These are phyloP conservation scores for Linnaemya vulpina DNA, from an alignment of 2,888 invertebrate genomes.

Conservation along the genomic window DNA sequence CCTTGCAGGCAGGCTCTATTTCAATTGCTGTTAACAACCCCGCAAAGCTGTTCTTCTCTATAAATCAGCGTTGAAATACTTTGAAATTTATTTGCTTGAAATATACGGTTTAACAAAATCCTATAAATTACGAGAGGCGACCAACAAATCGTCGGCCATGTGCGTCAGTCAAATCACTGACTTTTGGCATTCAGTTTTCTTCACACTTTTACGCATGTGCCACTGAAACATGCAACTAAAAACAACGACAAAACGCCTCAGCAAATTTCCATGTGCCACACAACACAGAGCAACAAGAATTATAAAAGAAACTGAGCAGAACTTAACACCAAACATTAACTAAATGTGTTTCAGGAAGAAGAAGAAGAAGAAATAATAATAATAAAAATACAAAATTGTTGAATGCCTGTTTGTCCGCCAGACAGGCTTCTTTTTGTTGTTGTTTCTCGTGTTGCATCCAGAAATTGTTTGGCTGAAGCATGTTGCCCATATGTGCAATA, in stretches of 20 bases:
- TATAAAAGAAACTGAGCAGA: not conserved
- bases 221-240: constrained; percentile 50
- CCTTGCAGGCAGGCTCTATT: not conserved
- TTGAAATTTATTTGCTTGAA: constrained; percentile 53
- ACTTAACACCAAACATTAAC: constrained; percentile 22
- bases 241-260: constrained; percentile 56
- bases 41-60: not conserved
- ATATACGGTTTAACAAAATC: constrained; percentile 44
- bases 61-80: constrained; percentile 22
- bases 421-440: constrained; percentile 27
- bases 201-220: constrained; percentile 71
- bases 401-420: constrained; percentile 43
- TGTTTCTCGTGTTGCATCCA: constrained; percentile 27
- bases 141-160: not conserved
- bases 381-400: constrained; percentile 36
- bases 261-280: constrained; percentile 36
- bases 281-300: constrained; percentile 11
- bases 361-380: constrained; percentile 15
- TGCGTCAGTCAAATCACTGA: constrained; percentile 32
- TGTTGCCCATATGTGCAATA: constrained; percentile 71
- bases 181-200: constrained; percentile 57
- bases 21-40: not conserved
- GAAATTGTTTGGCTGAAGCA: constrained; percentile 45
- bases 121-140: constrained; percentile 16
- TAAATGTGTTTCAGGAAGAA: constrained; percentile 21